These are phyloP conservation scores for Heliothis virescens DNA, from an alignment of 1,140 invertebrate species.

Conservation along the genomic window DNA sequence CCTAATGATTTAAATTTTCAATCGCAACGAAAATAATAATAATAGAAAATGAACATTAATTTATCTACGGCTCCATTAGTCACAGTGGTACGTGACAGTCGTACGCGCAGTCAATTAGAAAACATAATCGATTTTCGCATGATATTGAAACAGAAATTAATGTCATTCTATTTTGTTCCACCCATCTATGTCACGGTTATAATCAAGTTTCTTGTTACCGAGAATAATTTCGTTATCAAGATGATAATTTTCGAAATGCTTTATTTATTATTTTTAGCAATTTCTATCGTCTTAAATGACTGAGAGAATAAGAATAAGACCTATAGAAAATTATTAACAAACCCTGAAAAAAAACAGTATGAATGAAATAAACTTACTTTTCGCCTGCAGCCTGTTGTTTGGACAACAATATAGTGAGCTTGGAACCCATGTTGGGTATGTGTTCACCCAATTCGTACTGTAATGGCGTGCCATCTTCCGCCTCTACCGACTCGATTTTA, in stretches of 20 bases:
- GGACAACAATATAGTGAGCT: conserved; percentile 91
- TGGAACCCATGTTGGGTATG: conserved; percentile 91
- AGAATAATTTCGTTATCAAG: too few species aligned
- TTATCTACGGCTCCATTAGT: not conserved
- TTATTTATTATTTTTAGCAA: too few species aligned
- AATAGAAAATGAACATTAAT: not conserved
- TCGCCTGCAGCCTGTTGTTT: conserved; percentile 76
- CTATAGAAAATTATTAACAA: too few species aligned
- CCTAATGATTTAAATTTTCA: too few species aligned
- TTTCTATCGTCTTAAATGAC: too few species aligned
- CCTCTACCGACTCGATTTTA: conserved; percentile 87
- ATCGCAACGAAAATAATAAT: too few species aligned
- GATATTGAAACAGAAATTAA: not conserved
- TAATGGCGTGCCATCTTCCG: conserved; percentile 87
- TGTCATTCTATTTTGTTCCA: not conserved
- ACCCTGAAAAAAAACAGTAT: too few species aligned
- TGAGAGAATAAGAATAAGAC: not conserved
- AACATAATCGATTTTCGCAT: not conserved
- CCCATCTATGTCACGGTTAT: conserved; percentile 1
- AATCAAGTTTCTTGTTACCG: not conserved
- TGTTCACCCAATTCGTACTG: conserved; percentile 88
- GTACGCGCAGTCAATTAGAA: not conserved
- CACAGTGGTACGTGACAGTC: not conserved
- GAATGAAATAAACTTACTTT: conserved; percentile 72
- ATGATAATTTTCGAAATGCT: too few species aligned